Conservation (phyloP, 2,888 invertebrate species). For the Lasioglossum vierecki region DNA sequence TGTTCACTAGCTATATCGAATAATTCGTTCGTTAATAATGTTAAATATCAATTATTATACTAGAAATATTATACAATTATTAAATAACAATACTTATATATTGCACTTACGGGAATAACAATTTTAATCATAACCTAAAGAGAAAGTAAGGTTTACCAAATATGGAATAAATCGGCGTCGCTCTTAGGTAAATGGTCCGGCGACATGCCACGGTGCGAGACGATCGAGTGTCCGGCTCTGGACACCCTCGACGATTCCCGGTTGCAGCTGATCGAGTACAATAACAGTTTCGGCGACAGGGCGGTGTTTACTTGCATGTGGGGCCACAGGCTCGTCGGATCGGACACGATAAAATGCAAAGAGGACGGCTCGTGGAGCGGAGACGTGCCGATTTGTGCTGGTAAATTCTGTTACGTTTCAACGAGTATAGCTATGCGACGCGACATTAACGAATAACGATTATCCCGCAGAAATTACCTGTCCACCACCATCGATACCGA, state of each 20-base stretch:
- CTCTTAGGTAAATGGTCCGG: conserved; percentile 91
- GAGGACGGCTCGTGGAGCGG: conserved; percentile 92
- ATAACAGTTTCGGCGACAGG: conserved; percentile 92
- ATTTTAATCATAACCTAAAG: no score
- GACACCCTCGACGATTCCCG: conserved; percentile 88
- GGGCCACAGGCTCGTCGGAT: conserved; percentile 92
- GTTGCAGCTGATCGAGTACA: conserved; percentile 91
- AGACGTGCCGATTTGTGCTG: conserved; percentile 90
- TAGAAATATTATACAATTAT: no score
- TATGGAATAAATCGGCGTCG: conserved; percentile 12
- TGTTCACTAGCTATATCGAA: no score
- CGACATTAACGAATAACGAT: neutral
- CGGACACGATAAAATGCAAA: conserved; percentile 92
- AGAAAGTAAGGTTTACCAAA: no score
- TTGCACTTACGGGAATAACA: no score
- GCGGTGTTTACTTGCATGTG: conserved; percentile 93
- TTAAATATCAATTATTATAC: no score
- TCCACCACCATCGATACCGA: conserved; percentile 90
- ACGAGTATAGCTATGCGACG: neutral
- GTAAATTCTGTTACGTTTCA: conserved; percentile 82
- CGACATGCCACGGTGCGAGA: conserved; percentile 89
- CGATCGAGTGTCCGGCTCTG: conserved; percentile 91
- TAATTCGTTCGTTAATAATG: no score
- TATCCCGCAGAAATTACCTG: conserved; percentile 90
- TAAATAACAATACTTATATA: no score